These are phyloP conservation scores for Drosophila navojoa DNA, from an alignment of 1,140 invertebrate species.

Conservation along the genomic window DNA sequence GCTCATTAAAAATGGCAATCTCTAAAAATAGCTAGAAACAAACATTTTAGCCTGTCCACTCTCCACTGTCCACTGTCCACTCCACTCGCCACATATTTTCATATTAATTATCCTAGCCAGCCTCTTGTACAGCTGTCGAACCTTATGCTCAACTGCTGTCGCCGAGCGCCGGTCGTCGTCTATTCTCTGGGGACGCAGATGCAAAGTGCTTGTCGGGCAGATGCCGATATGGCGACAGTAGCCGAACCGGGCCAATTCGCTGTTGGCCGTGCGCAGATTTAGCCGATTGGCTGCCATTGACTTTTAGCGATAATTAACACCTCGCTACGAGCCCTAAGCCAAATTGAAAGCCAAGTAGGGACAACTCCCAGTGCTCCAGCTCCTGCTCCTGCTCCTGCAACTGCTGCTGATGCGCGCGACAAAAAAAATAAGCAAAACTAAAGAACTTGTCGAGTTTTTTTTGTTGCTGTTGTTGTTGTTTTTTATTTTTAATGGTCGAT, in stretches of 20 bases:
- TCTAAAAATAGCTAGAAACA: slow-evolving; percentile 71
- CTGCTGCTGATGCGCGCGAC: slow-evolving; percentile 53
- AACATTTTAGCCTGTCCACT: no score
- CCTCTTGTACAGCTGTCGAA: slow-evolving; percentile 60
- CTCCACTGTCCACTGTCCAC: no score
- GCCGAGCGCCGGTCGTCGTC: neutral
- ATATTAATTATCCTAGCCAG: slow-evolving; percentile 74
- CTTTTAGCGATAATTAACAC: slow-evolving; percentile 82
- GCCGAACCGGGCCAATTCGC: slow-evolving; percentile 50
- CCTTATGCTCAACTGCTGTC: slow-evolving; percentile 23
- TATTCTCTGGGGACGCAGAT: slow-evolving; percentile 66
- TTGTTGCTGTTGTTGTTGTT: slow-evolving; percentile 7
- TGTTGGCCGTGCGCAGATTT: slow-evolving; percentile 68
- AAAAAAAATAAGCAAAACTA: slow-evolving; percentile 48
- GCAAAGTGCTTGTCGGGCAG: slow-evolving; percentile 44
- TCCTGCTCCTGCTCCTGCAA: neutral
- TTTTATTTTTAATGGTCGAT: slow-evolving; percentile 34
- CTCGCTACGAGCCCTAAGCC: slow-evolving; percentile 67
- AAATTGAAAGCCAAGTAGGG: slow-evolving; percentile 59
- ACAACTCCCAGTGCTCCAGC: slow-evolving; percentile 12
- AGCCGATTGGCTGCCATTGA: slow-evolving; percentile 75
- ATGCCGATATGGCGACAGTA: slow-evolving; percentile 35
- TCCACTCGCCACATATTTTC: slow-evolving; percentile 68
- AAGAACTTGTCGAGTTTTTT: slow-evolving; percentile 48
- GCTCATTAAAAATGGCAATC: slow-evolving; percentile 69